phyloP scores from a whole-genome alignment of 2,888 invertebrate species.

The Branchellion lobata region DNA sequence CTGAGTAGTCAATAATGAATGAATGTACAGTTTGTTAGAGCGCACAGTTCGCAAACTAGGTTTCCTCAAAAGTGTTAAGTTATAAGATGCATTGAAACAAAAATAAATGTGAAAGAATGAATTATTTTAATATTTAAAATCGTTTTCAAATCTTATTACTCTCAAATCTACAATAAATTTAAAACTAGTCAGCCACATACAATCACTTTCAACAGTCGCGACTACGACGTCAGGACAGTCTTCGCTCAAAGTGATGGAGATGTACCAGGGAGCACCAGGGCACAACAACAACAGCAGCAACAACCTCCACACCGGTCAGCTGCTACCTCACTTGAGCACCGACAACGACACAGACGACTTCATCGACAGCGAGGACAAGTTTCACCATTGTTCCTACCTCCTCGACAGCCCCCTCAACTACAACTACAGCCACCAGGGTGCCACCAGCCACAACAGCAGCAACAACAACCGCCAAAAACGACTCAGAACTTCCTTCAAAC shows the following conservation, averaged over 20 bases:
- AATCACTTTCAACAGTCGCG: not conserved
- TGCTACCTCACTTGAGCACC: not conserved
- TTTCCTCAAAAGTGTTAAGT: too few species aligned
- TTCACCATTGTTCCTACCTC: constrained; percentile 47
- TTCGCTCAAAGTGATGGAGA: not conserved
- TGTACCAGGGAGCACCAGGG: not conserved
- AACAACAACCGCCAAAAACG: constrained; percentile 71
- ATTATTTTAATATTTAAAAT: too few species aligned
- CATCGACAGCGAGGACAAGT: constrained; percentile 39
- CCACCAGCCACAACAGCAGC: constrained; percentile 21
- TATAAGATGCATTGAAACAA: too few species aligned
- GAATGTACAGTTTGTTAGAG: too few species aligned
- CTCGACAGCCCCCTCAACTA: constrained; percentile 10
- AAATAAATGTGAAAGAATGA: too few species aligned
- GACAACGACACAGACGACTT: constrained; percentile 20
- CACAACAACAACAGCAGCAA: not conserved
- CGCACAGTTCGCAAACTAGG: too few species aligned
- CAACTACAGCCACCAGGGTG: constrained; percentile 2
- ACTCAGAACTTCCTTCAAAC: constrained; percentile 98
- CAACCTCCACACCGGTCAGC: not conserved
- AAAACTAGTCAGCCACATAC: too few species aligned
- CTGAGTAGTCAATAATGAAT: too few species aligned
- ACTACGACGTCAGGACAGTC: constrained; percentile 3
- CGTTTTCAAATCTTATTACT: too few species aligned
- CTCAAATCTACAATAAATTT: too few species aligned